Conservation (phyloP, 35 echinoderm and acorn worm genomes). For the Hemicentrotus pulcherrimus region DNA sequence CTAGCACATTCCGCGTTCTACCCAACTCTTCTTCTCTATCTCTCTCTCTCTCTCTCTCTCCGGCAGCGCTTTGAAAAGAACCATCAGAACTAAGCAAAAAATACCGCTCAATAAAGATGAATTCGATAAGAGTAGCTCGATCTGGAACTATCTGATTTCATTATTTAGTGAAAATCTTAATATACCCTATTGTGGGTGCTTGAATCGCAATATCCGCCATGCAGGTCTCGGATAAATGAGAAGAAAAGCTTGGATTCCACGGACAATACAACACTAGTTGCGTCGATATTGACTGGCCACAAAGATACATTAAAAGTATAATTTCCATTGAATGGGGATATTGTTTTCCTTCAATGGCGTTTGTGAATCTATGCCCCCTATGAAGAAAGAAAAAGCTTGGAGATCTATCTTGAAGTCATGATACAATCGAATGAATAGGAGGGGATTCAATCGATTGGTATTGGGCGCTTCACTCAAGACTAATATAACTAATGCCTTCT, state of each 20-base stretch:
- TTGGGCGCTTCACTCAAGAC: background rate
- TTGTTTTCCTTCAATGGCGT: conserved; percentile 3
- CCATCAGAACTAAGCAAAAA: background rate
- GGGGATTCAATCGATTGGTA: conserved; percentile 9
- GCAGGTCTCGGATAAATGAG: background rate
- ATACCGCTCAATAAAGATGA: background rate
- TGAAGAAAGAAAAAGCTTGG: background rate
- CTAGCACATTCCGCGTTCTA: background rate
- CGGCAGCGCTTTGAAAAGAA: background rate
- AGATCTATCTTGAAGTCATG: conserved; percentile 22
- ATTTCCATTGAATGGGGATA: conserved; percentile 24
- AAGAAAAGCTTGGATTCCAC: background rate
- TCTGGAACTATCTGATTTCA: conserved; percentile 30
- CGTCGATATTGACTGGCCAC: background rate
- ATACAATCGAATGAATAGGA: conserved; percentile 39
- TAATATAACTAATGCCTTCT: conserved; percentile 37
- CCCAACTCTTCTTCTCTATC: background rate
- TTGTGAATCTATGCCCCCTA: background rate
- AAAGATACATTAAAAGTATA: conserved; percentile 25
- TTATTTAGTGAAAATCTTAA: conserved; percentile 26
- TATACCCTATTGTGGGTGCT: background rate
- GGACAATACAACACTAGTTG: conserved; percentile 10
- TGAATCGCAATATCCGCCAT: conserved; percentile 18
- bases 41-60: too few relatives aligned
- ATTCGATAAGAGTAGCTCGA: background rate